These are phyloP conservation scores for Pristionchus pacificus DNA, from an alignment of 1,140 invertebrate genomes.

Conservation along the genomic window DNA sequence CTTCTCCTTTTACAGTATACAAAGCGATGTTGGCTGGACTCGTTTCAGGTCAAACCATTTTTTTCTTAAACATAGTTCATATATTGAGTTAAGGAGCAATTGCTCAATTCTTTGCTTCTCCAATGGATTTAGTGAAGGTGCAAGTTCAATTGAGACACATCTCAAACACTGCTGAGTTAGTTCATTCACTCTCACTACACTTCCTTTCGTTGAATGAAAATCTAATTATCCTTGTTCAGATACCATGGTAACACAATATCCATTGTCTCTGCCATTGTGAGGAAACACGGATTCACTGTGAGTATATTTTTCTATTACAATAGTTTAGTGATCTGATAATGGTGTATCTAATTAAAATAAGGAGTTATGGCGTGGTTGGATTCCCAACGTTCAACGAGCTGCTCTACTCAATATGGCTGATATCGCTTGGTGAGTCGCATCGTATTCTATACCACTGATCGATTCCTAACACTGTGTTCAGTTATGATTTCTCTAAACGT, in stretches of 20 bases:
- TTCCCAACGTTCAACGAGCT: slow-evolving; percentile 78
- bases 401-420: slow-evolving; percentile 77
- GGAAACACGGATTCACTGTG: not conserved
- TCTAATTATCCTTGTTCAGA: not conserved
- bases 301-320: not conserved
- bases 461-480: too few species aligned
- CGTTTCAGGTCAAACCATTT: slow-evolving; percentile 66
- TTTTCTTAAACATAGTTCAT: not conserved
- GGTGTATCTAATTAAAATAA: slow-evolving; percentile 63
- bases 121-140: slow-evolving; percentile 79
- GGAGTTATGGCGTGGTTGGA: slow-evolving; percentile 82
- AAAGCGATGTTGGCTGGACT: slow-evolving; percentile 73
- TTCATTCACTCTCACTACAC: too few species aligned
- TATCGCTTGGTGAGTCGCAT: slow-evolving; percentile 66
- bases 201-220: not conserved
- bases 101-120: slow-evolving; percentile 80
- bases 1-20: slow-evolving; percentile 41
- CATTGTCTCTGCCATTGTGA: not conserved
- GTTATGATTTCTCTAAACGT: not conserved
- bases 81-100: slow-evolving; percentile 58
- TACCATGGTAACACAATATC: not conserved
- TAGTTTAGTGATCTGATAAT: not conserved
- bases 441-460: too few species aligned
- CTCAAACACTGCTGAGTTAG: slow-evolving; percentile 64
- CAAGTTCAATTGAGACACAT: slow-evolving; percentile 67